Base-by-base conservation (phyloP, 2,797 vertebrate genomes). In the Mallotus villosus region DNA sequence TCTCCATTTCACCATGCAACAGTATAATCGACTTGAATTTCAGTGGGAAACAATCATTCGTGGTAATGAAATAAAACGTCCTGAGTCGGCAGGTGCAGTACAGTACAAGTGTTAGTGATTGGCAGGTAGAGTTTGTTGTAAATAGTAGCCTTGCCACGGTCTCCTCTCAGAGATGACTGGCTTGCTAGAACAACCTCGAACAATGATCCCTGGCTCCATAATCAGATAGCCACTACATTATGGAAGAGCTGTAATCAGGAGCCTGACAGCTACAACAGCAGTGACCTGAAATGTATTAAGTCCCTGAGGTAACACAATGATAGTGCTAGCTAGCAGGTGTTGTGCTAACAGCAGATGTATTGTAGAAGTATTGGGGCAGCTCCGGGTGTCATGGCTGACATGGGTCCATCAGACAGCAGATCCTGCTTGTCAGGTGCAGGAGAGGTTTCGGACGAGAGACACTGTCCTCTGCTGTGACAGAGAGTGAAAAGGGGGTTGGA, bases 151-250 rank as follows among this genome's bases (percentile, higher is more conserved):
- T 46, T 46, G 41, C 41, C 3, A 14, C 12, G 41, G 41, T 46
- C 41, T 12, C 2, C 41, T 46, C 0, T 3, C 41, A 46, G 41
- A 46, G 8, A 46, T 46, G 41, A 46, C 41, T 46, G 41, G 41
- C 41, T 46, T 14, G 12, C 41, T 12, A 46, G 41, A 46, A 46
- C 41, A 67, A 55, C 59, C 66, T 60, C 22, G 74, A 74, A 78
- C 75, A 72, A 71, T 75, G 67, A 79, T 71, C 62, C 63, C 32
- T 60, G 49, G 67, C 22, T 71, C 25, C 62, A 65, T 68, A 75
- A 78, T 73, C 66, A 74, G 68, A 81, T 51, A 67, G 55, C 65
- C 63, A 74, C 77, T 74, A 72, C 69, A 76, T 78, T 78, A 81
- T 60, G 71, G 63, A 51, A 41, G 27, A 74, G 75, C 67, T 70